Conservation (phyloP, 92 coral and sea anemone genomes). For the Chrysogorgia sp. region DNA sequence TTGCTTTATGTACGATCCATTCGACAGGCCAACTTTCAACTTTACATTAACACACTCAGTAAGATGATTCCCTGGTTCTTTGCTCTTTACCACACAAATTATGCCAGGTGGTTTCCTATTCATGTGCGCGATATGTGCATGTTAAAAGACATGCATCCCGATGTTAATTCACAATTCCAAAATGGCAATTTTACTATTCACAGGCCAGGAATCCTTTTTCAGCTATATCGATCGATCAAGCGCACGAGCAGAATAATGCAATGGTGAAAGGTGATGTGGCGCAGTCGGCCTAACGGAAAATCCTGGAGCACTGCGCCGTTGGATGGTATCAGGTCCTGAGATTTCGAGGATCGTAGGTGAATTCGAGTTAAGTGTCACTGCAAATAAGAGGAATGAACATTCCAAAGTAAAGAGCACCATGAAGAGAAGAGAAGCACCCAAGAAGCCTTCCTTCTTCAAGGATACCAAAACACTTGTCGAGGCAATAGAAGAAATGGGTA, state of each 20-base stretch:
- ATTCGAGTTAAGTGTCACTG: constrained; percentile 25
- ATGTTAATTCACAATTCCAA: constrained; percentile 32
- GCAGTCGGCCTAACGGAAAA: constrained; percentile 21
- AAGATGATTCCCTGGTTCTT: constrained; percentile 34
- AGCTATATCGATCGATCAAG: neutral
- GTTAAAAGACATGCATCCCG: too few species aligned
- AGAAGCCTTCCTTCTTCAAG: neutral
- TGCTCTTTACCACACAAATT: constrained; percentile 21
- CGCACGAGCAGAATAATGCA: too few species aligned
- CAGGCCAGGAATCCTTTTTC: neutral
- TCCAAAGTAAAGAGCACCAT: neutral
- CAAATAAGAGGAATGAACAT: neutral
- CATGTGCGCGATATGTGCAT: constrained; percentile 35
- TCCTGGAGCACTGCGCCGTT: neutral
- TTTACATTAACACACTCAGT: constrained; percentile 11
- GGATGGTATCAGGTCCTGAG: constrained; percentile 36
- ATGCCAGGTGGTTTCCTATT: constrained; percentile 38
- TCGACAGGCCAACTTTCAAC: constrained; percentile 19
- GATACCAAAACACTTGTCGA: neutral
- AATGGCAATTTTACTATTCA: constrained; percentile 14
- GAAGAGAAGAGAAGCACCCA: constrained; percentile 15
- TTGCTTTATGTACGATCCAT: constrained; percentile 37
- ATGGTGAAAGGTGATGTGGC: constrained; percentile 34
- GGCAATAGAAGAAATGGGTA: constrained; percentile 16
- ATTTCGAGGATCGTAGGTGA: constrained; percentile 12